phyloP scores from a whole-genome alignment of 37 sponge, comb jelly and placozoan species.

The Crambe crambe region DNA sequence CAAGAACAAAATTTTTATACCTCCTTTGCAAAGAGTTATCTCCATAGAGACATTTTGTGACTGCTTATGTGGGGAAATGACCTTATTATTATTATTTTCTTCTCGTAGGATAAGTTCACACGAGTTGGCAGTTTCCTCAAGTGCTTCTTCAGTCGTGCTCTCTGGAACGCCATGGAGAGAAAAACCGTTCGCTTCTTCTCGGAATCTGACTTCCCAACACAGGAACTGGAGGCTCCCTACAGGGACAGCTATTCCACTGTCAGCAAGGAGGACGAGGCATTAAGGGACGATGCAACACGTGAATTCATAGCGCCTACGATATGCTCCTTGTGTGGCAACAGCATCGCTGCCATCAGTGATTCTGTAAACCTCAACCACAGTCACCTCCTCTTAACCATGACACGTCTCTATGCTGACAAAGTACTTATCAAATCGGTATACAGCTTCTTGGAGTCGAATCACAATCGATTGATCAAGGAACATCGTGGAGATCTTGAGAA shows the following conservation, averaged over 20 bases:
- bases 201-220: neutral
- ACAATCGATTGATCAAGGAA: neutral
- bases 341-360: constrained; percentile 3
- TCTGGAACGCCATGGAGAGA: neutral
- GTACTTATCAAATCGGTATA: constrained; percentile 1
- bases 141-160: neutral
- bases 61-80: neutral
- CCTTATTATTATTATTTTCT: neutral
- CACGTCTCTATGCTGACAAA: neutral
- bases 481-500: neutral
- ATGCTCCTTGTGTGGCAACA: constrained; percentile 25
- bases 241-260: neutral
- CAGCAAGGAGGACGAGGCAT: neutral
- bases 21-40: too few relatives aligned
- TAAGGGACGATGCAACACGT: neutral
- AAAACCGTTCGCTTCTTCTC: neutral
- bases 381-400: constrained; percentile 6
- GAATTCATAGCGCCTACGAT: constrained; percentile 18
- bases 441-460: constrained; percentile 19
- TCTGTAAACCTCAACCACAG: constrained; percentile 1
- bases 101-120: constrained; percentile 16
- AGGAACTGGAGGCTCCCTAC: too few relatives aligned
- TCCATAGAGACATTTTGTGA: too few relatives aligned
- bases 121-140: constrained; percentile 3
- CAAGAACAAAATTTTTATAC: too few relatives aligned